Base-by-base conservation (phyloP, 2,797 vertebrate species). In the Brotogeris chrysoptera region DNA sequence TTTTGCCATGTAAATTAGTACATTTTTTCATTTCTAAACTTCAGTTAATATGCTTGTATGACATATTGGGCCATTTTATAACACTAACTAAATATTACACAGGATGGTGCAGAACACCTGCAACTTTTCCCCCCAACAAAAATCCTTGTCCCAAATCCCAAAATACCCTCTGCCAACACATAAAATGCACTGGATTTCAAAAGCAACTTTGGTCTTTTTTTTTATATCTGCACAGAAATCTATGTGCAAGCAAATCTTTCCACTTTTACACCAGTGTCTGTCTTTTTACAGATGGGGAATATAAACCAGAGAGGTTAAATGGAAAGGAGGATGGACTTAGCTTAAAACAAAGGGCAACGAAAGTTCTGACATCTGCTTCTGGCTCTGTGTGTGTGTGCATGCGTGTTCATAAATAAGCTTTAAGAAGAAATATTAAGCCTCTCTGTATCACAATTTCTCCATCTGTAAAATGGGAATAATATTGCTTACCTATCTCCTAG, bases 381-480 rank as follows among this genome's bases (percentile, higher is more conserved):
- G 28, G 60, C 46, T 95, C 72, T 81, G 16, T 93, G 66, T 80
- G 71, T 34, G 55, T 57, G n/a, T 85, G 81, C 74, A 88, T 63
- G 70, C 32, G 32, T 81, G 65, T 61, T 81, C 52, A 83, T 69
- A 92, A 94, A 86, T 71, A 74, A 92, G 69, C 83, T 78, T 86
- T 43, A 68, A 44, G 46, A 83, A 80, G 43, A 90, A 95, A 94
- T 66, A 66, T 85, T 94, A 94, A 92, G 93, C 95, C 96, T 96
- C 97, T 97, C 97, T 97, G 97, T 95, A 90, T 96, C 96, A 95
- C 95, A 79, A 91, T 85, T 97, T 97, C 96, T 96, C 96, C 93
- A 93, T 96, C 95, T 97, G 96, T 97, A 97, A 97, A 97, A 97
- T 79, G 96, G 96, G 95, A 97, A 95, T 96, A 97, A 96, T 85